phyloP scores from a whole-genome alignment of 2,113 vertebrate species.

The Xenopus laevis region DNA sequence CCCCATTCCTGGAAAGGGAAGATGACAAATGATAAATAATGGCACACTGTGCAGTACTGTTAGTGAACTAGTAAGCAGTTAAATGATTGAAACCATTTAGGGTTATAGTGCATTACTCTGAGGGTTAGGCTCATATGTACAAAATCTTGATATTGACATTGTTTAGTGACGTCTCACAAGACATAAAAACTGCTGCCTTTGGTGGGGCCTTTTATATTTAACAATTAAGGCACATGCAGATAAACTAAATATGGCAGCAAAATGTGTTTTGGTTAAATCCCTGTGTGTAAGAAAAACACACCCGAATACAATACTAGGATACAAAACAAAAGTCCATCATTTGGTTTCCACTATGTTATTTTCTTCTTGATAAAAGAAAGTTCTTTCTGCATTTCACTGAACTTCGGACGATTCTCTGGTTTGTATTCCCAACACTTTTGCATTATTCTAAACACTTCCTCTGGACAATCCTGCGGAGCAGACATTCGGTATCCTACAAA shows the following conservation, averaged over 20 bases:
- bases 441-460: conserved; percentile 92
- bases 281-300: conserved; percentile 19
- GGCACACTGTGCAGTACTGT: too few relatives aligned
- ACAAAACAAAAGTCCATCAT: conserved; percentile 47
- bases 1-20: too few relatives aligned
- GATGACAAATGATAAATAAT: too few relatives aligned
- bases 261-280: conserved; percentile 46
- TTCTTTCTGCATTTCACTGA: conserved; percentile 85
- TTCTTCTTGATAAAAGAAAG: conserved; percentile 82
- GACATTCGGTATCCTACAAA: conserved; percentile 90
- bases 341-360: conserved; percentile 57
- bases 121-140: too few relatives aligned
- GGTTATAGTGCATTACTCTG: too few relatives aligned
- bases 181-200: neutral
- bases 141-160: too few relatives aligned
- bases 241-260: conserved; percentile 7
- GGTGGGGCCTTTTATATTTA: neutral
- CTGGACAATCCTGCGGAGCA: conserved; percentile 89
- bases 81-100: too few relatives aligned
- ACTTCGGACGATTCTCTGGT: conserved; percentile 88
- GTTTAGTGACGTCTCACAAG: neutral
- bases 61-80: too few relatives aligned
- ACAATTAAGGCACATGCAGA: conserved; percentile 21
- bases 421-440: conserved; percentile 93
- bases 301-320: conserved; percentile 51